Evolutionary conservation across 53 echinoderm and acorn worm genomes (phyloP).

Genomic region (Zoroaster sp.): DNA sequence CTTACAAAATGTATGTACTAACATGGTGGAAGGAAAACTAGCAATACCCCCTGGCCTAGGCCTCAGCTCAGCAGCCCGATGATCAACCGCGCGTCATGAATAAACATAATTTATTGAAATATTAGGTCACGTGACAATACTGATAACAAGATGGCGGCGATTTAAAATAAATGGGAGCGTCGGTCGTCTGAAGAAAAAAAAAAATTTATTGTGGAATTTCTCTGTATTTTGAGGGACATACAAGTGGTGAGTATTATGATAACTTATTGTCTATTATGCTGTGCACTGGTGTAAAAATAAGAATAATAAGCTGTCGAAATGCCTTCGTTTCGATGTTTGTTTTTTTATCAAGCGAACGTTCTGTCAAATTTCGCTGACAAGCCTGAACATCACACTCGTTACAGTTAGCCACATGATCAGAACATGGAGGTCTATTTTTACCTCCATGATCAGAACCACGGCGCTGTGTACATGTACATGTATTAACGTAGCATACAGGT

Average conservation of each 20-base stretch:
- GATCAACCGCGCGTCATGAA: background rate
- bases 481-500: no score
- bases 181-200: background rate
- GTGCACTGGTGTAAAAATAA: background rate
- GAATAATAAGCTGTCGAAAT: background rate
- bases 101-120: constrained; percentile 15
- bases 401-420: background rate
- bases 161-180: constrained; percentile 44
- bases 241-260: background rate
- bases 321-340: background rate
- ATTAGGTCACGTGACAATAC: background rate
- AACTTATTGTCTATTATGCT: background rate
- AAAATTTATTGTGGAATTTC: background rate
- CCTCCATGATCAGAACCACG: background rate
- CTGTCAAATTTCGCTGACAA: background rate
- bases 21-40: no score
- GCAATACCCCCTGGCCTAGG: no score
- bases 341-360: no score
- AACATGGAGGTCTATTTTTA: background rate
- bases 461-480: background rate
- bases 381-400: background rate
- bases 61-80: no score
- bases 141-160: constrained; percentile 58
- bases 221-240: background rate
- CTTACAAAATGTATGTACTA: no score